Percentiles rank a stretch among this genome's conserved stretches.
Evolutionary conservation across 2,797 vertebrate genomes (phyloP).

Genomic region (Chrysolophus pictus): DNA sequence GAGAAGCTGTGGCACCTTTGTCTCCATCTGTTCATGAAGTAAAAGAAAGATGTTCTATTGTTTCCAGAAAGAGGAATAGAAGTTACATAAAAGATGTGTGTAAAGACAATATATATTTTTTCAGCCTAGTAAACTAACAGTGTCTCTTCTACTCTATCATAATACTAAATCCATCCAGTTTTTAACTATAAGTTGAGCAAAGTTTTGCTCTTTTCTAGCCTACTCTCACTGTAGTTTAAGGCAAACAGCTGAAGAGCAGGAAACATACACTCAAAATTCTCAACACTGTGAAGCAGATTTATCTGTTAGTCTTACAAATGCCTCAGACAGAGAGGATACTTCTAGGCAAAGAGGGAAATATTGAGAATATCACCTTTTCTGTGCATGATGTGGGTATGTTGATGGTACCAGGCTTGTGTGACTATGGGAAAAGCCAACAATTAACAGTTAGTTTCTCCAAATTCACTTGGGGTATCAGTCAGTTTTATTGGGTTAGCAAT

Average conservation of each 20-base stretch:
- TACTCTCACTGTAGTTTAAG: neutral
- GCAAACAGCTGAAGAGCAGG: neutral
- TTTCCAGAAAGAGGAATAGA: neutral
- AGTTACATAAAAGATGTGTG: neutral
- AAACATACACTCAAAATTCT: neutral
- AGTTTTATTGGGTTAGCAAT: neutral
- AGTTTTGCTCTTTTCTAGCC: neutral
- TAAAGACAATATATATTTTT: neutral
- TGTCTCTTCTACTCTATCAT: accelerated
- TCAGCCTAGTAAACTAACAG: neutral
- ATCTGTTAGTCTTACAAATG: neutral
- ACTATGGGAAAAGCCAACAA: neutral
- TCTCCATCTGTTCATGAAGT: neutral
- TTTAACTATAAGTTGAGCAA: neutral
- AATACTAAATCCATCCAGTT: neutral
- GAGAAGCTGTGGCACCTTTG: neutral
- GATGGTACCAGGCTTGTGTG: neutral
- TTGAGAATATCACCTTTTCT: neutral
- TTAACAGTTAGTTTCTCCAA: neutral
- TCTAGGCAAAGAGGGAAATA: neutral
- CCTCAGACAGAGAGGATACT: neutral
- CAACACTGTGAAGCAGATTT: accelerated
- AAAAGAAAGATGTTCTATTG: neutral
- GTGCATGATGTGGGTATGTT: accelerated
- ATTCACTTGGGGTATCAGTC: neutral